Conservation (phyloP, 2,888 invertebrate genomes). For the Drosophila macrothrix region DNA sequence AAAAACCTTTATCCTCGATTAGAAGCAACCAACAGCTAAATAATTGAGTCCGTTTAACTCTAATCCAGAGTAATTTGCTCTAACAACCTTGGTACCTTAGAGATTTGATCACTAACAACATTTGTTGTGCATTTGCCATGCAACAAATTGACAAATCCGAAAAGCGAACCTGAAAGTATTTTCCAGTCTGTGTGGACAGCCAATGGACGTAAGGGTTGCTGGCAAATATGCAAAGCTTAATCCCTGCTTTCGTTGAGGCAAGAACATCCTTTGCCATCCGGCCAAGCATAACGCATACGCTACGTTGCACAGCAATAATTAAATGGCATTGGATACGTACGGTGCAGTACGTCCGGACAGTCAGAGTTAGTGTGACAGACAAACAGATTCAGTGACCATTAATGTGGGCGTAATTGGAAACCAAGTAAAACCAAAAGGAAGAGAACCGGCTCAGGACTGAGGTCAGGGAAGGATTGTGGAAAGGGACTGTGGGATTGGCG, state of each 20-base stretch:
- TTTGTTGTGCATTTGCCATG: conserved; percentile 1
- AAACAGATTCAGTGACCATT: conserved; percentile 66
- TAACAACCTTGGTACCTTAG: neutral
- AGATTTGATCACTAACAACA: neutral
- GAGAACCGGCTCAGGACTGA: conserved; percentile 19
- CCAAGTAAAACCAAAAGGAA: conserved; percentile 26
- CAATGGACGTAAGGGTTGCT: conserved; percentile 27
- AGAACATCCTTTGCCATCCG: conserved; percentile 65
- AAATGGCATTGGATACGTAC: conserved; percentile 78
- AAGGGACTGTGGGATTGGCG: neutral
- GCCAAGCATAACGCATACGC: conserved; percentile 80
- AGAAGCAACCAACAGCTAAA: neutral
- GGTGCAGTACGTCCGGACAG: conserved; percentile 6
- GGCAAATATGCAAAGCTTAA: conserved; percentile 54
- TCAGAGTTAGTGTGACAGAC: conserved; percentile 4
- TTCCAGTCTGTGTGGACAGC: conserved; percentile 14
- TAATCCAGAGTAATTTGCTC: neutral
- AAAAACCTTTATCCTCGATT: neutral
- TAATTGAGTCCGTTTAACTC: neutral
- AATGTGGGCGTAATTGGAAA: conserved; percentile 82
- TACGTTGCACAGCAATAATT: conserved; percentile 81
- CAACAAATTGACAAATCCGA: conserved; percentile 62
- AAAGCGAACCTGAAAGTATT: conserved; percentile 57
- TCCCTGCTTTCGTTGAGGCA: conserved; percentile 12
- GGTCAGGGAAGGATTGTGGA: neutral